phyloP scores from a whole-genome alignment of 2,888 invertebrate genomes.

The Nysson spinosus region DNA sequence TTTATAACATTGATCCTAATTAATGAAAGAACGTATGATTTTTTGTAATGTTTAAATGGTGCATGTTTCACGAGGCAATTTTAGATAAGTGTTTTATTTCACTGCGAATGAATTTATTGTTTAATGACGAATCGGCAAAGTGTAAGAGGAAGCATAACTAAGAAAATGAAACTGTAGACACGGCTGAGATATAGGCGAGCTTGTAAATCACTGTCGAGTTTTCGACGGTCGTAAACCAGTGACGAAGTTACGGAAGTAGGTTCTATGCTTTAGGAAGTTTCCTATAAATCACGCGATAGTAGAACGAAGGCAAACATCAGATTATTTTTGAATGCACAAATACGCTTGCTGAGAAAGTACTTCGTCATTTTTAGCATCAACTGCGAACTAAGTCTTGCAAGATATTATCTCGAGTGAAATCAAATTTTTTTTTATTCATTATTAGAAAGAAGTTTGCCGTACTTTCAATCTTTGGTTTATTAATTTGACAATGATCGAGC shows the following conservation, averaged over 20 bases:
- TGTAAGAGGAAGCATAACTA: neutral
- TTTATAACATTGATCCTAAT: too few species aligned
- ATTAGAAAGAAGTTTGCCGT: too few species aligned
- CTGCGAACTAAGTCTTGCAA: too few species aligned
- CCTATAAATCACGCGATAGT: slow-evolving; percentile 37
- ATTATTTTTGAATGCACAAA: slow-evolving; percentile 25
- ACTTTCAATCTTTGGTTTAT: too few species aligned
- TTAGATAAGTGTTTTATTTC: slow-evolving; percentile 20
- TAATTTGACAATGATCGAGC: too few species aligned
- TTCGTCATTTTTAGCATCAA: too few species aligned
- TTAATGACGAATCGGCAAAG: neutral
- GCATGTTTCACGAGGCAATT: too few species aligned
- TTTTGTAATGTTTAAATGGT: too few species aligned
- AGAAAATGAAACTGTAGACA: slow-evolving; percentile 24
- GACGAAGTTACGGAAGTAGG: slow-evolving; percentile 37
- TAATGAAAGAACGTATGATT: too few species aligned
- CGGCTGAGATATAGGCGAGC: slow-evolving; percentile 3
- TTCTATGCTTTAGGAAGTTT: slow-evolving; percentile 37
- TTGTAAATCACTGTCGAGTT: slow-evolving; percentile 32
- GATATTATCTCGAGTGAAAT: too few species aligned
- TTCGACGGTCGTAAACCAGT: slow-evolving; percentile 46
- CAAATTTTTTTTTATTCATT: too few species aligned
- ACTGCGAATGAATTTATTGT: neutral
- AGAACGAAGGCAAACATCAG: slow-evolving; percentile 34
- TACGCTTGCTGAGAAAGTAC: too few species aligned